phyloP scores from a whole-genome alignment of 2,113 vertebrate species.

The Etheostoma cragini region DNA sequence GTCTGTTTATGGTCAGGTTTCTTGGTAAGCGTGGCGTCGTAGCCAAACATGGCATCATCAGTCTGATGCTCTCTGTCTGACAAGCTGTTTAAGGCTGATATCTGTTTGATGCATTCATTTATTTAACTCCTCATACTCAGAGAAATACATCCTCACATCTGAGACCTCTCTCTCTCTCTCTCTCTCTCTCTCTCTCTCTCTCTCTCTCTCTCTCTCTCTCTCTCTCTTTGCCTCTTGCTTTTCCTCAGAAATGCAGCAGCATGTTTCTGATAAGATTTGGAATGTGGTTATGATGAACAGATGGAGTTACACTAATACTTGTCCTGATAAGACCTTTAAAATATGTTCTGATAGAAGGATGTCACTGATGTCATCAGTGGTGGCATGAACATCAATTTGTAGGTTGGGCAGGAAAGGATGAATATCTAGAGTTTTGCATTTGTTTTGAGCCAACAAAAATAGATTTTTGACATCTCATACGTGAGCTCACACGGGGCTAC shows the following conservation, averaged over 20 bases:
- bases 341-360: neutral
- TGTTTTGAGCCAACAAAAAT: neutral
- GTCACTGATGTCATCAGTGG: neutral
- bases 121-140: conserved; percentile 18
- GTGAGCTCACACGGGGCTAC: too few species aligned
- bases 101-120: conserved; percentile 38
- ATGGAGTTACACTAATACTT: neutral
- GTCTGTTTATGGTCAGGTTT: neutral
- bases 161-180: neutral
- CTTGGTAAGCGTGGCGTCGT: neutral
- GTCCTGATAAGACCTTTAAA: neutral
- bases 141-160: conserved; percentile 23
- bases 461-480: too few species aligned
- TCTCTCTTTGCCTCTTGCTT: neutral
- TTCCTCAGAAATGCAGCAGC: neutral
- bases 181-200: neutral
- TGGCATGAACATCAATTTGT: neutral
- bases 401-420: neutral
- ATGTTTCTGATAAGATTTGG: neutral
- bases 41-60: conserved; percentile 16
- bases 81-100: conserved; percentile 38
- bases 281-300: neutral
- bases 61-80: neutral
- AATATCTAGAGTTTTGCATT: neutral
- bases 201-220: neutral